Conservation (phyloP, 2,797 vertebrate genomes). For the Thunnus albacares region DNA sequence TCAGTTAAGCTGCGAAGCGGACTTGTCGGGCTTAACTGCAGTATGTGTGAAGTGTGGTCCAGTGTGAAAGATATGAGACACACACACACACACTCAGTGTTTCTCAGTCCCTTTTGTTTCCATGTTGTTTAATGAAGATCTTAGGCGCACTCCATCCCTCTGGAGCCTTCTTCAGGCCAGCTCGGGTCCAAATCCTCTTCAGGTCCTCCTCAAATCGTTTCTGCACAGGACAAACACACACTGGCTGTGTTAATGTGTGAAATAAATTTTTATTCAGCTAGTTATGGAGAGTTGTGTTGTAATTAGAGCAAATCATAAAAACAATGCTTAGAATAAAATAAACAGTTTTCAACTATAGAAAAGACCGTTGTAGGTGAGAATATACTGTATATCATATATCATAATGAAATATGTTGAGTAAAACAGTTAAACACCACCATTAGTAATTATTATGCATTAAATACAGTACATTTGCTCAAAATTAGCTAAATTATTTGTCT, state of each 20-base stretch:
- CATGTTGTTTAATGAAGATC: conserved; percentile 86
- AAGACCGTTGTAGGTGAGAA: neutral
- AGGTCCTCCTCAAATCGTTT: conserved; percentile 91
- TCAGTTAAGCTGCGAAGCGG: conserved; percentile 6
- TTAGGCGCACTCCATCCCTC: conserved; percentile 91
- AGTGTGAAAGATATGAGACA: conserved; percentile 9
- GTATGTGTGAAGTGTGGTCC: conserved; percentile 10
- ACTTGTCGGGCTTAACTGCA: neutral
- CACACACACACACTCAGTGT: neutral
- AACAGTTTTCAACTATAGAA: neutral
- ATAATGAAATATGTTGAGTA: neutral
- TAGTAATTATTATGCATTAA: no score
- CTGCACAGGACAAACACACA: conserved; percentile 75
- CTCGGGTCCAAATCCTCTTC: conserved; percentile 88
- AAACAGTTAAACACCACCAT: neutral
- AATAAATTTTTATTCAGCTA: neutral
- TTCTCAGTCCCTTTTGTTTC: conserved; percentile 70
- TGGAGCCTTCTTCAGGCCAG: conserved; percentile 90
- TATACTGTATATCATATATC: no score
- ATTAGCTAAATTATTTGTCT: neutral
- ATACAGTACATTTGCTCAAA: neutral
- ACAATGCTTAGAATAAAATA: neutral
- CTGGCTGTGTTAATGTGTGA: neutral
- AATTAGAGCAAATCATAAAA: neutral
- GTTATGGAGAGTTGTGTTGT: neutral